Base-by-base conservation (phyloP, 2,797 vertebrate species). In the Tragopan temminckii region DNA sequence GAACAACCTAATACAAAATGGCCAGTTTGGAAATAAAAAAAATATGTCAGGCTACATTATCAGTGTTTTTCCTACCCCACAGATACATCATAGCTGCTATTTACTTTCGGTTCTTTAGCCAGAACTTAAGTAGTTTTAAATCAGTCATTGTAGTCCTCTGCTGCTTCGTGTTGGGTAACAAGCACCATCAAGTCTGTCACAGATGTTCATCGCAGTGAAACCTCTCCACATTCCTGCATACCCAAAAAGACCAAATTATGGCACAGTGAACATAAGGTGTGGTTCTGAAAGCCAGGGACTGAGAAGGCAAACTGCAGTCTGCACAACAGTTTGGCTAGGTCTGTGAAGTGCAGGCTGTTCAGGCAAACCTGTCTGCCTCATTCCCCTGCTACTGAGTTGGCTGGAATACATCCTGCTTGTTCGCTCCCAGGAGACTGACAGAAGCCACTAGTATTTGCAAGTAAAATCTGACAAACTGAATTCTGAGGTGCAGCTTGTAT, bases 1-100 rank as follows among this genome's bases (percentile, higher is more conserved):
- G 77, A 93, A 89, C 68, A 33, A 71, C 46, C 55, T 93, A 93
- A 94, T 58, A 52, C 66, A 92, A 95, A 90, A 66, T 35, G 82
- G 40, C 55, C 66, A 88, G 67, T 72, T 72, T 67, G 63, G 55
- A 63, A 85, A 87, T 71, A 90, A 76, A 77, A 71, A 82, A 38
- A 53, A 29, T 52, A 85, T 13, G 19, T 72, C 52, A 87, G 59
- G 81, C 66, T 87, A 50, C 35, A 57, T 66, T 50, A 62, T 31
- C 85, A 94, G 82, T 83, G 70, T 40, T 93, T 43, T 71, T 89
- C 62, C 84, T 80, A 53, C 82, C 61, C 72, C 69, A 64, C 61
- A 70, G 57, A 50, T 40, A 68, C 45, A 67, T 77, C 61, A 29
- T 6, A 80, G 61, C 35, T 80, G 27, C 67, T 74, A 23, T 61